Percentiles rank a stretch among this genome's conserved stretches.
These are phyloP conservation scores for Petaurus breviceps DNA, from an alignment of 2,113 vertebrate genomes.

Conservation along the genomic window DNA sequence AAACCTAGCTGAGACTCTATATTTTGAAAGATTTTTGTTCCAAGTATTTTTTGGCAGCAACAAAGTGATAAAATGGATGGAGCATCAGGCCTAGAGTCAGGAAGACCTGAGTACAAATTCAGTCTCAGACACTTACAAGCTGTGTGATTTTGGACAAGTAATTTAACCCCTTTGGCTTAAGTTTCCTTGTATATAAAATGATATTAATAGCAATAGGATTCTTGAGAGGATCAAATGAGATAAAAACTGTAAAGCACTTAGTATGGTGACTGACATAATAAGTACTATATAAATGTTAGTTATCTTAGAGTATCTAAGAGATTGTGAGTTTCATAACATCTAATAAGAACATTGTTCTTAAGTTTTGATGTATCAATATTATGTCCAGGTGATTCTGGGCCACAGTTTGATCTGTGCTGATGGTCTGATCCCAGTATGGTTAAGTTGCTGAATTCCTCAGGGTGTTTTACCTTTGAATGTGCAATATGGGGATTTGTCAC, in stretches of 20 bases:
- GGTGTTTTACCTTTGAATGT: not conserved
- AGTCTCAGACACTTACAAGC: not conserved
- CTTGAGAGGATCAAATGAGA: not conserved
- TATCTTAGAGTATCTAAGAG: not conserved
- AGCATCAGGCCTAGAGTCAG: not conserved
- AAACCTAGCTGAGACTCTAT: too few relatives aligned
- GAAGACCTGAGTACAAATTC: not conserved
- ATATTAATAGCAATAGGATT: not conserved
- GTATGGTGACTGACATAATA: not conserved
- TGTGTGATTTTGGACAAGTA: not conserved
- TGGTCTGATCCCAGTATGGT: not conserved
- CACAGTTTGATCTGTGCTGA: not conserved
- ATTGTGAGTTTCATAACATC: not conserved
- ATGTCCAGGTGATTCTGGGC: not conserved
- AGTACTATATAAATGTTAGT: not conserved
- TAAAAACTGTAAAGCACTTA: not conserved
- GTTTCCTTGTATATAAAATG: not conserved
- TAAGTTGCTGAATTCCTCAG: not conserved
- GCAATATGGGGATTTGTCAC: not conserved
- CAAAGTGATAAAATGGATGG: too few relatives aligned
- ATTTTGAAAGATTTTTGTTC: too few relatives aligned
- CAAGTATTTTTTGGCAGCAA: not conserved
- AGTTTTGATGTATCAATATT: not conserved
- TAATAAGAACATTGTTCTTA: not conserved
- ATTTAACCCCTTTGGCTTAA: not conserved